Evolutionary conservation across 1,140 invertebrate species (phyloP).

Genomic region (Apis florea): DNA sequence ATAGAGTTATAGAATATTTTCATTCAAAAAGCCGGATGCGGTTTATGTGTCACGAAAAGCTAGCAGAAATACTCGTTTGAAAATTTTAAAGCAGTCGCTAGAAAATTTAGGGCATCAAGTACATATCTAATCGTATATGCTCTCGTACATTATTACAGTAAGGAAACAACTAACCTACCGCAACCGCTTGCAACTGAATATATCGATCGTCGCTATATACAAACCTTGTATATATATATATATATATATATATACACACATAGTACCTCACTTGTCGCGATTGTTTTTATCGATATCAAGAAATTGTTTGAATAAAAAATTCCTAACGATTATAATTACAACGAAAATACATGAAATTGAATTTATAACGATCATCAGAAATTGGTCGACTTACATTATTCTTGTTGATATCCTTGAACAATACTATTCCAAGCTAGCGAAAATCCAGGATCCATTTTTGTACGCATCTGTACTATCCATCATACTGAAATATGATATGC

Average conservation of each 20-base stretch:
- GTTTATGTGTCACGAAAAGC: not conserved
- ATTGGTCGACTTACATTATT: not conserved
- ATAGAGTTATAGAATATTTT: not conserved
- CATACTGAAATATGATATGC: not conserved
- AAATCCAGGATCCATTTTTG: not conserved
- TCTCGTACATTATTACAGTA: conserved; percentile 23
- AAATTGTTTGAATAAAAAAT: not conserved
- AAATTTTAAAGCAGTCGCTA: conserved; percentile 11
- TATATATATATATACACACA: not conserved
- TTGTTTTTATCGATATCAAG: conserved; percentile 10
- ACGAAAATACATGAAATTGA: too few species aligned
- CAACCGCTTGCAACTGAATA: conserved; percentile 18
- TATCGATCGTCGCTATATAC: conserved; percentile 31
- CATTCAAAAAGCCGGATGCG: not conserved
- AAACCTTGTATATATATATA: not conserved
- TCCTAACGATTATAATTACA: not conserved
- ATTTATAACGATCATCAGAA: too few species aligned
- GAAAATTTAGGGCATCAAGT: conserved; percentile 29
- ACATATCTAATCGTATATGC: conserved; percentile 2
- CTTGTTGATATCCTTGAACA: not conserved
- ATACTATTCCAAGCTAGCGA: not conserved
- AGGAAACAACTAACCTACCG: conserved; percentile 44
- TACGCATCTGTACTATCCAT: not conserved
- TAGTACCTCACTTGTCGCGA: not conserved
- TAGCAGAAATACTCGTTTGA: not conserved